phyloP scores from a whole-genome alignment of 2,888 invertebrate genomes.

The Xestia sexstrigata region DNA sequence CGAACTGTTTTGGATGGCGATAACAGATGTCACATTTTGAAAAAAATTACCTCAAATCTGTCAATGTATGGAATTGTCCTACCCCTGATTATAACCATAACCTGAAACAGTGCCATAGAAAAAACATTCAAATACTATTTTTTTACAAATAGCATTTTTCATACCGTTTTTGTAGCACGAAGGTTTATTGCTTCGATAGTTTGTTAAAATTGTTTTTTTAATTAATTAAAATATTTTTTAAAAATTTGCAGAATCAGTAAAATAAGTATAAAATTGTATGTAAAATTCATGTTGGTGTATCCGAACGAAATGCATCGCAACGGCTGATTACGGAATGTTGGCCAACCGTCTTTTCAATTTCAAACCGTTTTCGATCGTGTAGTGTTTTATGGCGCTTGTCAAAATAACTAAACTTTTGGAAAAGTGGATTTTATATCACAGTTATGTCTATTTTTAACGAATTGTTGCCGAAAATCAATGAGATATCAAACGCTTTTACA shows the following conservation, averaged over 20 bases:
- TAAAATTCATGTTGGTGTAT: slow-evolving; percentile 14
- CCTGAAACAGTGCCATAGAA: too few species aligned
- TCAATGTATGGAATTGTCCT: too few species aligned
- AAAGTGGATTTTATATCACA: slow-evolving; percentile 76
- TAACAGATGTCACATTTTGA: too few species aligned
- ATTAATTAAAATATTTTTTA: not conserved
- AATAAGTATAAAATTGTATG: not conserved
- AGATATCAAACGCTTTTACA: slow-evolving; percentile 77
- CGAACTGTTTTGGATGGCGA: too few species aligned
- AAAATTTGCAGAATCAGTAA: not conserved
- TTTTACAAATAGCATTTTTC: too few species aligned
- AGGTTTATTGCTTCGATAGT: too few species aligned
- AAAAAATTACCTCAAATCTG: too few species aligned
- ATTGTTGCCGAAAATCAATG: slow-evolving; percentile 80
- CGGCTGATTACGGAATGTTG: slow-evolving; percentile 48
- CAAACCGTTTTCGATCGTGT: slow-evolving; percentile 87
- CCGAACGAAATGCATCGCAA: slow-evolving; percentile 36
- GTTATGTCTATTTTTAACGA: slow-evolving; percentile 87
- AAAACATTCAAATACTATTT: too few species aligned
- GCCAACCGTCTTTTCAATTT: slow-evolving; percentile 78
- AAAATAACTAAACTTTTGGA: slow-evolving; percentile 77
- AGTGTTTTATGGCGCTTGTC: slow-evolving; percentile 83
- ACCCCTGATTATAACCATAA: too few species aligned
- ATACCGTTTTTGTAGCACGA: too few species aligned
- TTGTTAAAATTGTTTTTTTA: not conserved